Evolutionary conservation across 2,797 vertebrate genomes (phyloP), one percentile per base, ranked within the genome.

Genomic region (Esox lucius): DNA sequence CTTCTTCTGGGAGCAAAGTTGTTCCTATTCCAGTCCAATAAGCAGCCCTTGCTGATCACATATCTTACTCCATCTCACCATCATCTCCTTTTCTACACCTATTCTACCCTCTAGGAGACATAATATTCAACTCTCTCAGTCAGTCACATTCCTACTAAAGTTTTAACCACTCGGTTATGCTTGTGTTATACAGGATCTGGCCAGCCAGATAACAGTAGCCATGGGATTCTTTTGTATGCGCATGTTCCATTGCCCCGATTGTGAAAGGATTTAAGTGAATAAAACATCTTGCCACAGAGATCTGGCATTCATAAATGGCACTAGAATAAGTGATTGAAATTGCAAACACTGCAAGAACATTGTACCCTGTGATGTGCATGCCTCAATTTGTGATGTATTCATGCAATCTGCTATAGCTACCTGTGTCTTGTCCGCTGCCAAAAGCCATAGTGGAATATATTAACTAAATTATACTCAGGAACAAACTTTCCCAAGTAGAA

Each of bases 11-110:
- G 85, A 13, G 73, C 16, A 17, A 51, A 19, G 49, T 51, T 51
- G 16, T 11, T 15, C 65, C 67, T 72, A 66, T 66, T 86, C 82
- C 88, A 91, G 91, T 90, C 89, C 87, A 85, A 83, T 73, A 68
- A 75, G 72, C 71, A 82, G 75, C 73, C 91, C 91, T 85, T 91
- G 91, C 91, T 84, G 88, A 92, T 89, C 88, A 90, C 90, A 88
- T 85, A 83, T 88, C 84, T 72, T 75, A 68, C 53, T 31, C 67
- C 59, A 61, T 72, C 77, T 69, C 53, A 39, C 68, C 61, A 51
- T 19, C 48, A 28, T 81, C 22, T 65, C 78, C 78, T 81, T 78
- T 68, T 5, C 80, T 74, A 42, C 15, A 33, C 31, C 24, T 66
- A 31, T 49, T 75, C 79, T 71, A 80, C 76, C 77, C 78, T 80